phyloP scores from a whole-genome alignment of 2,113 vertebrate species.

The Lathamus discolor region DNA sequence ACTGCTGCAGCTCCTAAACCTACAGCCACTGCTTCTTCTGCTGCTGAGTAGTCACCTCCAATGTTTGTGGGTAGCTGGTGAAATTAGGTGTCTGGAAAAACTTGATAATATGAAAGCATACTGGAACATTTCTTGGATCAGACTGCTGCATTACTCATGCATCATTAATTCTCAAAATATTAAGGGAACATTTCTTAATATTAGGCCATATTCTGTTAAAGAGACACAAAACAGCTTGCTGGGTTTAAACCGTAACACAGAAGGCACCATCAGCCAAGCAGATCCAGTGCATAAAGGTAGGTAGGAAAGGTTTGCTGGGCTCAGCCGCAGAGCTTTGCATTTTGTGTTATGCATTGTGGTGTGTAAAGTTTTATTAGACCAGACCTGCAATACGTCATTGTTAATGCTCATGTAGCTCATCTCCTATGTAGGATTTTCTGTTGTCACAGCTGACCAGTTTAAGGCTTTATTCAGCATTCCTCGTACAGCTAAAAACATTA shows the following conservation, averaged over 20 bases:
- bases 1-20: neutral
- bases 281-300: neutral
- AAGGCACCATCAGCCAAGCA: neutral
- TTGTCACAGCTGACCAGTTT: neutral
- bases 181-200: slow-evolving; percentile 39
- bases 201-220: neutral
- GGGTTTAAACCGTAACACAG: neutral
- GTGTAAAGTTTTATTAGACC: neutral
- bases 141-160: slow-evolving; percentile 50
- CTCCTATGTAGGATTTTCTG: neutral
- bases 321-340: neutral
- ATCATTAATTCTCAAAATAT: slow-evolving; percentile 27
- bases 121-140: slow-evolving; percentile 48
- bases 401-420: neutral
- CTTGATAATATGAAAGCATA: neutral
- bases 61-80: neutral
- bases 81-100: slow-evolving; percentile 42
- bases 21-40: neutral
- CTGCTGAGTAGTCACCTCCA: neutral
- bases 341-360: neutral
- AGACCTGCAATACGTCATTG: neutral
- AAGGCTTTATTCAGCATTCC: neutral
- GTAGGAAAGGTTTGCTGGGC: neutral
- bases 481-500: neutral
- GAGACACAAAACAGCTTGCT: neutral